A percentile compares a stretch with the other conserved stretches of the same genome.
phyloP scores from a whole-genome alignment of 2,113 vertebrate genomes.

The Mus musculus region DNA sequence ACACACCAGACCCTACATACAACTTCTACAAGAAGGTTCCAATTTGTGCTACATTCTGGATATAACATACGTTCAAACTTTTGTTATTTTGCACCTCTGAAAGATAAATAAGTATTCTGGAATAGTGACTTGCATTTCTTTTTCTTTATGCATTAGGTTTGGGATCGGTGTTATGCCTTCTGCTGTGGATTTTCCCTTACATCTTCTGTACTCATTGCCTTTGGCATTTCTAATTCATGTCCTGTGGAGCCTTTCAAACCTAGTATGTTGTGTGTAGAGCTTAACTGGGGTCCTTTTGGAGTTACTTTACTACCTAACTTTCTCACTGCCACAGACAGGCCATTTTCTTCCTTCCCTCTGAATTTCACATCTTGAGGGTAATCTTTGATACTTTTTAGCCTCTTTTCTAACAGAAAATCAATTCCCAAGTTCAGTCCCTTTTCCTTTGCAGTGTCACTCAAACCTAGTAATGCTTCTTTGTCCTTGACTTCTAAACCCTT shows the following conservation, averaged over 20 bases:
- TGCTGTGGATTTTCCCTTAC: conserved; percentile 39
- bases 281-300: conserved; percentile 31
- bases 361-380: conserved; percentile 65
- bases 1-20: not conserved
- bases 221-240: conserved; percentile 49
- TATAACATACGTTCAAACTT: not conserved
- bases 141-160: not conserved
- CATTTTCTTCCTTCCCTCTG: conserved; percentile 60
- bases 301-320: conserved; percentile 30
- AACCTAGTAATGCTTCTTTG: conserved; percentile 64
- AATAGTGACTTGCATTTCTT: conserved; percentile 40
- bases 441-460: conserved; percentile 67
- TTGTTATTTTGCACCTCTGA: not conserved
- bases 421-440: conserved; percentile 67
- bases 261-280: conserved; percentile 5
- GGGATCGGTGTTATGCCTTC: not conserved
- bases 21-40: not conserved
- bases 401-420: conserved; percentile 76
- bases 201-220: conserved; percentile 17
- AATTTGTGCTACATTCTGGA: not conserved
- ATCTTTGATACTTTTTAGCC: conserved; percentile 63
- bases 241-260: not conserved
- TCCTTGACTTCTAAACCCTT: conserved; percentile 60
- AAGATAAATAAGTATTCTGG: not conserved
- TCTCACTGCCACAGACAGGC: conserved; percentile 20